Base-by-base conservation (phyloP, 2,888 invertebrate genomes). In the Leptinotarsa peninsularis region DNA sequence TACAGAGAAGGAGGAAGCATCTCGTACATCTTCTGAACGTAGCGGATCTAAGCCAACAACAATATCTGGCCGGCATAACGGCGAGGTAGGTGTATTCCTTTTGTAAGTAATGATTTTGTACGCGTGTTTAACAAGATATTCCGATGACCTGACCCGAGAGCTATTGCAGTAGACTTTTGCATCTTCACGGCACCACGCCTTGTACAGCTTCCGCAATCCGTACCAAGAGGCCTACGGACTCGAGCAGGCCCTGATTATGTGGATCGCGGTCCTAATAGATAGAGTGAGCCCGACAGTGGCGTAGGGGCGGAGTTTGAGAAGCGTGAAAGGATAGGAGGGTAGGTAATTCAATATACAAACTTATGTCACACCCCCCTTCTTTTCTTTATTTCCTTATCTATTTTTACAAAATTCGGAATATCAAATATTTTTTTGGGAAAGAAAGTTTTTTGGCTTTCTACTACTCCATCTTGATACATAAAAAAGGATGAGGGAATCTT, bases 181-280 rank as follows among this genome's bases (percentile, higher is more conserved):
- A 80, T 81, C 81, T 80, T 80, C 81, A 71, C 71, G 71, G 77
- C 79, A 80, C 83, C 82, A 82, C 82, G 82, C 83, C 83, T 82
- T 78, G 79, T 77, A 71, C 76, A 79, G 82, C 83, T 83, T 83
- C 83, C 83, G 83, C 83, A 83, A 82, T 83, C 83, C 82, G 82
- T 80, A 69, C 33, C 43, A 49, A 66, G 73, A 49, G 56, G 70
- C 33, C 58, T 58, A 70, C 33, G 58, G 33, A 54, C 33, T 18
- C 23, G 15, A 33, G 56, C 56, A n/a, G 33, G 69, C 33, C 69
- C 21, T 54, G 23, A 70, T 69, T 63, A 63, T 63, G 43, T 63
- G 43, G 63, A 63, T 63, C 63, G 63, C 15, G n/a, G 33, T 63
- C 43, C 63, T 63, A 43, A 63, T 63, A 63, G 43, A 63, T 63